These are phyloP conservation scores for Dryobotodes eremita DNA, from an alignment of 2,888 invertebrate species.

Conservation along the genomic window DNA sequence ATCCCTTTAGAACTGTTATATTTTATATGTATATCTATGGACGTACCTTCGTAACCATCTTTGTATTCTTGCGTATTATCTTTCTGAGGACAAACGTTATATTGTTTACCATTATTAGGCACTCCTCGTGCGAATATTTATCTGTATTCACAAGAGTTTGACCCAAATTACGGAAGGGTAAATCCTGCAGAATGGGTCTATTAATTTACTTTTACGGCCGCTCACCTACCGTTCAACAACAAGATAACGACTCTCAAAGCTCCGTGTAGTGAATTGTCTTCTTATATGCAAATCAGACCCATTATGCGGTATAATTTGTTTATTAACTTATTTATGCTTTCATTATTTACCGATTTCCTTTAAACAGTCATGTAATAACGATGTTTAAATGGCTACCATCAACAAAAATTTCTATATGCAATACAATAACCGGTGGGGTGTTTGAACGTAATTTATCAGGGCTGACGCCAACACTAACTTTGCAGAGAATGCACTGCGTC, in stretches of 20 bases:
- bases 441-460: conserved; percentile 65
- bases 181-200: conserved; percentile 74
- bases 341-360: conserved; percentile 44
- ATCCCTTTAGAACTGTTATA: background rate
- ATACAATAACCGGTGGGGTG: conserved; percentile 52
- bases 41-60: background rate
- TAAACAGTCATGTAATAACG: conserved; percentile 35
- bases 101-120: conserved; percentile 62
- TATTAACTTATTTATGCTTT: conserved; percentile 49
- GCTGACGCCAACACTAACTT: conserved; percentile 69
- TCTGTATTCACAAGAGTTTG: conserved; percentile 72
- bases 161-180: conserved; percentile 75
- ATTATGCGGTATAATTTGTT: conserved; percentile 62
- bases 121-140: conserved; percentile 68
- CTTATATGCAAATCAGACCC: conserved; percentile 66
- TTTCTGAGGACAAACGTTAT: conserved; percentile 23
- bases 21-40: background rate
- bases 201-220: conserved; percentile 78
- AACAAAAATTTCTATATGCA: conserved; percentile 46
- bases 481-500: conserved; percentile 69
- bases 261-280: conserved; percentile 60
- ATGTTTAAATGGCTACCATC: conserved; percentile 39
- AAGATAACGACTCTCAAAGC: conserved; percentile 75
- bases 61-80: conserved; percentile 2
- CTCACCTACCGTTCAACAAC: conserved; percentile 77